Evolutionary conservation across 2,888 invertebrate genomes (phyloP), one percentile per base, ranked within the genome.

Genomic region (Bombylius major): DNA sequence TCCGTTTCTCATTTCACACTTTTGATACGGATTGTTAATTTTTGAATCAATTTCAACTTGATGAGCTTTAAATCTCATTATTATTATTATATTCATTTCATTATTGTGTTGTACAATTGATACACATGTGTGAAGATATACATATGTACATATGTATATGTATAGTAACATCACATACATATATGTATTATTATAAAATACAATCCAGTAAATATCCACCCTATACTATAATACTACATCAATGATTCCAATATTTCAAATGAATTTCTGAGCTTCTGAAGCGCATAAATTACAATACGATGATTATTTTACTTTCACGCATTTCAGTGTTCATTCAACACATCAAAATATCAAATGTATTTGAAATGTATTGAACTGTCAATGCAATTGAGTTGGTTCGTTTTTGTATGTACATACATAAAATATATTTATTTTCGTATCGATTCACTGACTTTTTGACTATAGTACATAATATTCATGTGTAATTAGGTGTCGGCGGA

Each of bases 1-100:
- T 55, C 55, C 55, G 55, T 39, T 54, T 55, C 55, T 36, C 51
- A 55, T 55, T 55, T 55, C 51, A 55, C 55, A 55, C 55, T 50
- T 51, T 55, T 36, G 51, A 36, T 47, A 55, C 32, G 55, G 55
- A 51, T 51, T 45, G 55, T 55, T 55, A 55, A 55, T 42, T 42
- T 23, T 42, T 42, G 9, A 36, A 36, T 36, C 36, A 36, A 9
- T 36, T 36, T 36, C 36, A 36, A 36, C 23, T 23, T 23, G 23
- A 23, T 23, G 23, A 23, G 23, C 23, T 23, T 23, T 23, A 23
- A 23, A 23, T 23, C 23, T 23, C 23, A 23, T 23, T 23, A 23
- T 23, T 23, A 23, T 23, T 23, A 23, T 23, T 23, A 23, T 23
- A 23, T 23, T 23, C 23, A 23, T 23, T 23, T 23, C 23, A 23